Evolutionary conservation across 2,113 vertebrate genomes (phyloP).

Genomic region (Hippopotamus amphibius): DNA sequence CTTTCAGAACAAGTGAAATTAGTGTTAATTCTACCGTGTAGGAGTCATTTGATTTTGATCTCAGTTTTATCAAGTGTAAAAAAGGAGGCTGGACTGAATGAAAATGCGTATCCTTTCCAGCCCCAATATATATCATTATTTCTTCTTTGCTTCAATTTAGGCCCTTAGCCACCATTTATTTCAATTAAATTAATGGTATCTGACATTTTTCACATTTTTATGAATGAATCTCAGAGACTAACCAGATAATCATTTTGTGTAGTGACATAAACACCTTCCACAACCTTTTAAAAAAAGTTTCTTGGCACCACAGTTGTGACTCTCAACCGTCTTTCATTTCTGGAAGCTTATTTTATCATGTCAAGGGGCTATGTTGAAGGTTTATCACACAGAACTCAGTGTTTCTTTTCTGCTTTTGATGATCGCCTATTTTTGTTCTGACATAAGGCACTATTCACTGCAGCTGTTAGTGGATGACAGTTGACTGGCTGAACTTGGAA

Average conservation of each 20-base stretch:
- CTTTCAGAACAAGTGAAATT: constrained; percentile 23
- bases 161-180: neutral
- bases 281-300: neutral
- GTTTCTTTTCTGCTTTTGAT: constrained; percentile 15
- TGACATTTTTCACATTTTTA: constrained; percentile 8
- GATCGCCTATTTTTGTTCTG: constrained; percentile 58
- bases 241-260: neutral
- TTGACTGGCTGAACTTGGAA: constrained; percentile 60
- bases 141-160: neutral
- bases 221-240: neutral
- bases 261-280: neutral
- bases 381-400: neutral
- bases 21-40: neutral
- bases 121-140: neutral
- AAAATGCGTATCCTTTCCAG: neutral
- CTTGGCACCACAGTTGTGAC: neutral
- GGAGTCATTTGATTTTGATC: neutral
- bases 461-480: constrained; percentile 56
- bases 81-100: neutral
- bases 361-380: neutral
- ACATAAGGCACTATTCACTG: constrained; percentile 27
- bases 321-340: neutral
- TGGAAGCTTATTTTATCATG: neutral
- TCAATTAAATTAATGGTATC: neutral
- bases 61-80: neutral